Evolutionary conservation across 2,113 vertebrate species (phyloP).

Genomic region (Platichthys stellatus): DNA sequence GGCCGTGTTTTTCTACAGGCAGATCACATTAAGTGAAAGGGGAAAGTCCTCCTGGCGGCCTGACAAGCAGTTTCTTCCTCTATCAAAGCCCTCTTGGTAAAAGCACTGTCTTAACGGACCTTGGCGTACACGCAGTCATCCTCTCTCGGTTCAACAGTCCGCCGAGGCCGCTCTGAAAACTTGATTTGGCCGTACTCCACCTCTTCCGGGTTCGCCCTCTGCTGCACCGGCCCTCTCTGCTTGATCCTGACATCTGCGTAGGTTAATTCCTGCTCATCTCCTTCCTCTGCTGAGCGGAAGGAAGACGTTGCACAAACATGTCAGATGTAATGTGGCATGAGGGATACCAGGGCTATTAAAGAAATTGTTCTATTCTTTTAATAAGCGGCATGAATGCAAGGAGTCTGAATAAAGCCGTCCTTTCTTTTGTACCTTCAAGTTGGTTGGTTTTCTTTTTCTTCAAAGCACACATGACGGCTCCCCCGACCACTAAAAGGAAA

Average conservation of each 20-base stretch:
- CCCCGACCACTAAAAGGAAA: constrained; percentile 21
- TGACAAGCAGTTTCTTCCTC: neutral
- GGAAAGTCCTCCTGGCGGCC: rapidly evolving
- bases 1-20: neutral
- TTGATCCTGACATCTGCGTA: constrained; percentile 43
- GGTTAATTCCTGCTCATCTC: constrained; percentile 36
- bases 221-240: neutral
- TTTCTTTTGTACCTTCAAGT: constrained; percentile 33
- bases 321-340: neutral
- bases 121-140: constrained; percentile 59
- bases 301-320: neutral
- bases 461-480: constrained; percentile 18
- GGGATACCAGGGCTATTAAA: neutral
- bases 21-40: neutral
- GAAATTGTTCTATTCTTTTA: neutral
- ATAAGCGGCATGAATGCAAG: neutral
- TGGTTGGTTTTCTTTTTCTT: constrained; percentile 44
- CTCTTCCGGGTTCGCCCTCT: neutral
- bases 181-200: constrained; percentile 71
- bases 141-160: neutral
- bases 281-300: constrained; percentile 16
- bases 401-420: neutral
- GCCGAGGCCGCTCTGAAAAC: constrained; percentile 23
- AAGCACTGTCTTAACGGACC: constrained; percentile 23
- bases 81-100: neutral